Evolutionary conservation across 1,140 invertebrate genomes (phyloP).

Genomic region (Doryteuthis pealeii): DNA sequence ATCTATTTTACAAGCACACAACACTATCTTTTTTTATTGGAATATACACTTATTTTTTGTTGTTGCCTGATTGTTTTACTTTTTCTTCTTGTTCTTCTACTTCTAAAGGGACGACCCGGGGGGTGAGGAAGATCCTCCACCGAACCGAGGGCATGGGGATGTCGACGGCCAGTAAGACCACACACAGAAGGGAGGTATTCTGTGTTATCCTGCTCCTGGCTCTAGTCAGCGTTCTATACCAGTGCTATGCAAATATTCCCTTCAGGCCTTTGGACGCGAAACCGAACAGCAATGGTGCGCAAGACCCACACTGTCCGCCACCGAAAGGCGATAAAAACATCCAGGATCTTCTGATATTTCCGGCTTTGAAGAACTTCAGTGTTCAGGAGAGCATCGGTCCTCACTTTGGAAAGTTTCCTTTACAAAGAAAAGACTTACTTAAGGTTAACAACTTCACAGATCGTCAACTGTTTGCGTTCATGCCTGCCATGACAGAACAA

Average conservation of each 20-base stretch:
- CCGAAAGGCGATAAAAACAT: not conserved
- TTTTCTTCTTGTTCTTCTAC: no score
- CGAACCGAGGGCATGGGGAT: no score
- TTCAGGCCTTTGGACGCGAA: not conserved
- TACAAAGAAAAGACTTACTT: not conserved
- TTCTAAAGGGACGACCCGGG: no score
- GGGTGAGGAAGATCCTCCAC: no score
- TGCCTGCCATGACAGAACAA: conserved; percentile 15
- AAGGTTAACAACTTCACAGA: not conserved
- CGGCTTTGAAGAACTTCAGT: not conserved
- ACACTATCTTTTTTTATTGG: no score
- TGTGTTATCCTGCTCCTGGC: not conserved
- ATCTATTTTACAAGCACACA: no score
- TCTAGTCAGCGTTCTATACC: not conserved
- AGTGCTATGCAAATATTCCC: not conserved
- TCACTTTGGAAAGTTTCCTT: not conserved
- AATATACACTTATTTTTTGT: no score
- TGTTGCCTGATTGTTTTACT: no score
- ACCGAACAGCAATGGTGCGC: not conserved
- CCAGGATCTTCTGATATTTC: not conserved
- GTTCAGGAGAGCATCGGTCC: not conserved
- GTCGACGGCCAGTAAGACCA: not conserved
- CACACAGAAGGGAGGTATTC: not conserved
- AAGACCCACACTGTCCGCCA: not conserved
- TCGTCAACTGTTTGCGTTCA: not conserved